A percentile compares a stretch with the other conserved stretches of the same genome.
Conservation (phyloP, 2,113 vertebrate species). For the Sarotherodon lohbergeri region DNA sequence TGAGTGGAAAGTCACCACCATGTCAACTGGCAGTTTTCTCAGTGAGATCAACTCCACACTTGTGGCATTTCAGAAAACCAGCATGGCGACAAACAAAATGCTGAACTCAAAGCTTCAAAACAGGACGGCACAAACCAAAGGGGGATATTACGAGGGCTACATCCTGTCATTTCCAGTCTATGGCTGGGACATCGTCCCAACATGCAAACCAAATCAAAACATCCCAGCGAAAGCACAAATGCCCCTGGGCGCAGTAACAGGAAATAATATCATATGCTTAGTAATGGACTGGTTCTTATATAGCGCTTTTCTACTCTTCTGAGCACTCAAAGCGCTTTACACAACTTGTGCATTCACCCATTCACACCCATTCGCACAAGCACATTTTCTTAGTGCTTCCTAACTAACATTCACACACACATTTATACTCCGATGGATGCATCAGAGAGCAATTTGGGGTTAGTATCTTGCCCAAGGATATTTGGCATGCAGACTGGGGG, state of each 20-base stretch:
- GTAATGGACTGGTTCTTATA: too few species aligned
- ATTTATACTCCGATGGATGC: too few species aligned
- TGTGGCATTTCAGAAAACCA: background rate
- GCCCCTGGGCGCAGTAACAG: background rate
- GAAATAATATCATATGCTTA: background rate
- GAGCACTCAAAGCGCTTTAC: too few species aligned
- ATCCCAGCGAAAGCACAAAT: background rate
- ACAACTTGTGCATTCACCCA: too few species aligned
- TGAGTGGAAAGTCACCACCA: background rate
- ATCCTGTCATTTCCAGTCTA: background rate
- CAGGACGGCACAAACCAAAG: background rate
- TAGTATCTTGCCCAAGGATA: too few species aligned
- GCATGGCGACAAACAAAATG: background rate
- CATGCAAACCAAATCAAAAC: background rate
- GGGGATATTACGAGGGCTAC: background rate
- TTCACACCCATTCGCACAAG: too few species aligned
- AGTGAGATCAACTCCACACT: background rate
- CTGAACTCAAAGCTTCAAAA: background rate
- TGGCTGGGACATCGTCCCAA: background rate
- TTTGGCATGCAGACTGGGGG: too few species aligned
- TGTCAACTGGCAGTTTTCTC: background rate
- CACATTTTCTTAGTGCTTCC: too few species aligned
- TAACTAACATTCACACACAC: too few species aligned
- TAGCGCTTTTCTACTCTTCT: too few species aligned
- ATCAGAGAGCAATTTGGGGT: too few species aligned